Conservation (phyloP, 2,888 invertebrate species). For the Flabesymbios commensalis region DNA sequence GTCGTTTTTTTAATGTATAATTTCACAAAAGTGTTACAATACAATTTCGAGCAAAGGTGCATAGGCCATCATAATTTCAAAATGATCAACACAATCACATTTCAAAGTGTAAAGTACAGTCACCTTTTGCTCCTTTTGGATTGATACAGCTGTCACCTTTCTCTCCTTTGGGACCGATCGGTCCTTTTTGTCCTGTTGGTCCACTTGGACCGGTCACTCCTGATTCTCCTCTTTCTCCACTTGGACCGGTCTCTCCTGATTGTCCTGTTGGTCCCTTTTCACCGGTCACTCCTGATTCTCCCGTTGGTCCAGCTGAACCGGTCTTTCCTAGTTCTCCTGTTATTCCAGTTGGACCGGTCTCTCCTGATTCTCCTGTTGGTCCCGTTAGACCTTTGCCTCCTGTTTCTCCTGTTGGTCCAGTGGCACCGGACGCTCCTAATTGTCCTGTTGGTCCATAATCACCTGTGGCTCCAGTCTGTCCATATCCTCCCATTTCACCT, state of each 20-base stretch:
- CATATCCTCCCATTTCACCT: too few species aligned
- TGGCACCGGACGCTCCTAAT: conserved; percentile 9
- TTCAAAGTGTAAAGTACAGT: too few species aligned
- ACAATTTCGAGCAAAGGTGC: too few species aligned
- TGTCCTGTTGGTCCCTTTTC: conserved; percentile 16
- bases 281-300: conserved; percentile 19
- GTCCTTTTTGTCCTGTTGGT: too few species aligned
- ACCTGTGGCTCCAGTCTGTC: conserved; percentile 13
- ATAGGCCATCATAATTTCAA: too few species aligned
- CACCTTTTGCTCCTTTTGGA: too few species aligned
- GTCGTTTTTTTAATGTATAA: background rate
- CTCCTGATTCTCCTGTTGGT: conserved; percentile 21
- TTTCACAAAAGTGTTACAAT: conserved; percentile 2
- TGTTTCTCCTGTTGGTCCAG: conserved; percentile 15
- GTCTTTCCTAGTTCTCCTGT: conserved; percentile 14
- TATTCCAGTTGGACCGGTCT: conserved; percentile 10
- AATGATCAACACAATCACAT: too few species aligned
- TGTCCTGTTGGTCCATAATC: conserved; percentile 9
- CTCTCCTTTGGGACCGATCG: too few species aligned
- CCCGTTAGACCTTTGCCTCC: conserved; percentile 22
- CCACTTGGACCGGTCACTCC: conserved; percentile 6
- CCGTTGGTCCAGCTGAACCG: conserved; percentile 21
- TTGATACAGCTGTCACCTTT: too few species aligned
- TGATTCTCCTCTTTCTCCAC: conserved; percentile 6
- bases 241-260: conserved; percentile 12